Evolutionary conservation across 2,797 vertebrate genomes (phyloP), one percentile per base, ranked within the genome.

Genomic region (Chloroceryle inda): DNA sequence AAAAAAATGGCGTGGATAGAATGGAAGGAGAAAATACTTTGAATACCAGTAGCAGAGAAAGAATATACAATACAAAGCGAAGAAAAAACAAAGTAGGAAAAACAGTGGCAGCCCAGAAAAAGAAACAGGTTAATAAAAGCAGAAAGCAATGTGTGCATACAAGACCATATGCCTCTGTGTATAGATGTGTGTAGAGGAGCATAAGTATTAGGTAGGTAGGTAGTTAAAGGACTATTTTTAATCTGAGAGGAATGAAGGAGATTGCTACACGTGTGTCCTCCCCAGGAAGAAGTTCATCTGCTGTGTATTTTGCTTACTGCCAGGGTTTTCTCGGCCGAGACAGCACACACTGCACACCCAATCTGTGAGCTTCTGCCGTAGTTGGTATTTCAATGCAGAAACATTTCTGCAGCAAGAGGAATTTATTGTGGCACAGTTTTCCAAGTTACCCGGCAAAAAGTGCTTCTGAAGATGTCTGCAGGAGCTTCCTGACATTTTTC

Each of bases 291-390:
- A 19, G 22, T 35, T 82, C 0, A 10, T 58, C 24, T 64, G 61
- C 26, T 38, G 0, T 38, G 20, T 24, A 16, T 45, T 7, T 2
- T 24, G 12, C 33, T 40, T 38, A 13, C 40, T 59, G 38, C 9
- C 18, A 26, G 56, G 52, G 42, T 42, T 58, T 59, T 45, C 24
- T 33, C 72, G 27, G 1, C 0, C 3, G 35, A 40, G 26, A 35
- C 13, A 42, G 13, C 4, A 38, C 33, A 11, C 5, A n/a, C 11
- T 53, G 9, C 2, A 0, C 52, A 19, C 22, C 26, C 16, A 45
- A 22, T 38, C 31, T 59, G 37, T 22, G 29, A 38, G 22, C 44
- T 69, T 69, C 10, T 44, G 26, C 63, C 63, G 13, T 53, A 71
- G 45, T 16, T 79, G 69, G 27, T 45, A 7, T 72, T 75, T 87